Evolutionary conservation across 2,888 invertebrate species (phyloP).

Genomic region (Melieria picta): DNA sequence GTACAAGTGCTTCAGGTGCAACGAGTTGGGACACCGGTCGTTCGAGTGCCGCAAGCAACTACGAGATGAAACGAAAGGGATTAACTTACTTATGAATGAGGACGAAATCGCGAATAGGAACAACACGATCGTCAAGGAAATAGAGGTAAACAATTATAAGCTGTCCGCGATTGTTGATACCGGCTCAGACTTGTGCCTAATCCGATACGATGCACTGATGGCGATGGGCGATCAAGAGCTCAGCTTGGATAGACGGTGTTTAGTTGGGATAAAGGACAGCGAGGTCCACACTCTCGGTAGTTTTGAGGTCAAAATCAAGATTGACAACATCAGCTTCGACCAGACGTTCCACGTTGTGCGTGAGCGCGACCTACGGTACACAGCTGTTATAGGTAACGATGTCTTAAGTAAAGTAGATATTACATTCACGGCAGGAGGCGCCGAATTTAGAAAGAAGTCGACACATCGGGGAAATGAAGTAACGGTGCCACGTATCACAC

Average conservation of each 20-base stretch:
- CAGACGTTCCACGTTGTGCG: not conserved
- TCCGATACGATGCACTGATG: slow-evolving; percentile 10
- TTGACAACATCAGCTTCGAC: slow-evolving; percentile 20
- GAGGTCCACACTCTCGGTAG: not conserved
- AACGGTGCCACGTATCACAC: no score
- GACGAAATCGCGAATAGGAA: not conserved
- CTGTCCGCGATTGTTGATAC: slow-evolving; percentile 16
- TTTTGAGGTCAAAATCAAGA: not conserved
- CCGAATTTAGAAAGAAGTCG: not conserved
- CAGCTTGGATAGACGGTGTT: not conserved
- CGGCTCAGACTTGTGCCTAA: slow-evolving; percentile 18
- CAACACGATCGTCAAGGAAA: not conserved
- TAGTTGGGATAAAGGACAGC: not conserved
- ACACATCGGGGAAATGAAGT: no score
- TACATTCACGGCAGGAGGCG: not conserved
- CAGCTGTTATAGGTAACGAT: not conserved
- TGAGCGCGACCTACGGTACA: not conserved
- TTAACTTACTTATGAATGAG: not conserved
- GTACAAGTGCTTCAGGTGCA: slow-evolving; percentile 18
- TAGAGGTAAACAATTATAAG: not conserved
- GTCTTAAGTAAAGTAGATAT: not conserved
- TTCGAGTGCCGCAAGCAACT: slow-evolving; percentile 13
- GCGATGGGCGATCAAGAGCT: not conserved
- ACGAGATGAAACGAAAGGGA: not conserved
- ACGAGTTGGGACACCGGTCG: slow-evolving; percentile 13